Base-by-base conservation (phyloP, 2,797 vertebrate genomes). In the Iguana delicatissima region DNA sequence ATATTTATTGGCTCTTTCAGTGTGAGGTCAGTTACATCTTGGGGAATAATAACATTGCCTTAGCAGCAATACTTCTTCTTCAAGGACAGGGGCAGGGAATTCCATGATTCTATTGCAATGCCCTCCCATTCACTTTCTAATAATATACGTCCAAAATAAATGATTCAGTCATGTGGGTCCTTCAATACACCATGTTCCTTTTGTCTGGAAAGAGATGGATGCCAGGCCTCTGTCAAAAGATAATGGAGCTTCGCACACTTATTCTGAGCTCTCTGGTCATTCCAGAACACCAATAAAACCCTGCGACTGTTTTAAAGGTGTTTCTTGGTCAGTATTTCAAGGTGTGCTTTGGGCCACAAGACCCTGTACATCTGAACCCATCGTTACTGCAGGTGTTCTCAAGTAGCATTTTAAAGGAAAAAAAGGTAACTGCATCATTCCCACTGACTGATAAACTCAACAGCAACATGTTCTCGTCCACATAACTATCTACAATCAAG, bases 1-100 rank as follows among this genome's bases (percentile, higher is more conserved):
- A 77, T 74, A 93, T 93, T 95, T 92, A 94, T 91, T 95, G 67
- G 35, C 26, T 87, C 57, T 32, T 9, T 76, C 84, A 91, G 62
- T 93, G 0, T 0, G 0, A 94, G 67, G 90, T 0, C 42, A 50
- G 38, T 87, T 67, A 9, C 55, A 91, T 76, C 92, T 86, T 46
- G 91, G 77, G 82, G 73, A 38, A 50, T 72, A 88, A 86, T 18
- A 73, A 87, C 52, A 73, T 38, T 89, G 24, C 32, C 86, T 20
- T 50, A 81, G 26, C 89, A 90, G 82, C 67, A 0, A 46, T 46
- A 46, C 42, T 0, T 52, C 7, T 82, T 80, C 3, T 90, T 22
- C 87, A 93, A 94, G 84, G 6, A 88, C 72, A 92, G 74, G 69
- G 42, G 88, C 52, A 92, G 72, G 80, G 67, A 46, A 9, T 22